A percentile compares a stretch with the other conserved stretches of the same genome.
These are phyloP conservation scores for Nasonia vitripennis DNA, from an alignment of 1,140 invertebrate species.

Conservation along the genomic window DNA sequence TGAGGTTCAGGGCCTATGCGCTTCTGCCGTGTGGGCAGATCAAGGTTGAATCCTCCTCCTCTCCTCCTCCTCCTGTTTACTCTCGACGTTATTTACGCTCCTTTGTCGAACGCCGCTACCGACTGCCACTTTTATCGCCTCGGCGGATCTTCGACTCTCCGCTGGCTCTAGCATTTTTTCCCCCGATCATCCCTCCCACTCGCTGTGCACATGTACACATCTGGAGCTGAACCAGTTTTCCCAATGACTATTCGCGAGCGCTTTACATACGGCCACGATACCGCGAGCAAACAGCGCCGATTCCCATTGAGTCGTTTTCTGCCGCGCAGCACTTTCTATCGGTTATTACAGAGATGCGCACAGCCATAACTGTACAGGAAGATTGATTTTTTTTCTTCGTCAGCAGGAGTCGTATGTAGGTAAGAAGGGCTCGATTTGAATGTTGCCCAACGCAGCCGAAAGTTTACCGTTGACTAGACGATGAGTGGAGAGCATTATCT, in stretches of 20 bases:
- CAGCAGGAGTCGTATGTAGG: background rate
- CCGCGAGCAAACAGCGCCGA: background rate
- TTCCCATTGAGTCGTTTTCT: background rate
- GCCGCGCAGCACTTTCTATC: background rate
- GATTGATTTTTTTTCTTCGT: background rate
- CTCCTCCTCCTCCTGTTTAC: background rate
- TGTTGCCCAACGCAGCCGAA: background rate
- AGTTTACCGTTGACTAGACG: conserved; percentile 8
- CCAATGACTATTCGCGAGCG: background rate
- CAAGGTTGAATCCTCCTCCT: background rate
- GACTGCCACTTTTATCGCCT: background rate
- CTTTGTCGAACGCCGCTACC: conserved; percentile 21
- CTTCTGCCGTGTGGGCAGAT: conserved; percentile 6
- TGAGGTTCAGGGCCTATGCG: background rate
- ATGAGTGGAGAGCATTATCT: background rate
- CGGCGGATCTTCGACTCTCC: background rate
- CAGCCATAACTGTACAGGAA: background rate
- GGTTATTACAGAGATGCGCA: background rate
- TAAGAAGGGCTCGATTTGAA: conserved; percentile 7
- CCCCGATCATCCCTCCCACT: background rate
- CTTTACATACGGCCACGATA: no score
- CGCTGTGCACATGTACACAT: background rate
- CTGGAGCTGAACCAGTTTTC: background rate
- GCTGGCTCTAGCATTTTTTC: background rate
- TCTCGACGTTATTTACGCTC: conserved; percentile 10